Conservation (phyloP, 2,888 invertebrate species). For the Spatulosminthurus flaviceps region DNA sequence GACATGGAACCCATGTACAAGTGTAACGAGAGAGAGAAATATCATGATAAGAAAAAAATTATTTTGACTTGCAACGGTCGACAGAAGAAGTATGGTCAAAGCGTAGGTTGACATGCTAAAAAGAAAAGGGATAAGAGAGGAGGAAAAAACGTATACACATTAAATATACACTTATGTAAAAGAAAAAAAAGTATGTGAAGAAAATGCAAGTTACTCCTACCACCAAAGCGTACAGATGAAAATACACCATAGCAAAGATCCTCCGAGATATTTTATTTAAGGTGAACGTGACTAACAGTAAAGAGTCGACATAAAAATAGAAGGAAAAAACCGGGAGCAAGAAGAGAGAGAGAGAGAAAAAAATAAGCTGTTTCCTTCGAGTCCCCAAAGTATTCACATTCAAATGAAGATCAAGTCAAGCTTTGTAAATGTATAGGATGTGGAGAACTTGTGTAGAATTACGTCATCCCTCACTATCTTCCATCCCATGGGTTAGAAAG, state of each 20-base stretch:
- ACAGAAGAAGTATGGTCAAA: not conserved
- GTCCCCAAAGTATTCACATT: conserved; percentile 22
- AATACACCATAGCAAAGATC: not conserved
- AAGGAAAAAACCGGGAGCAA: conserved; percentile 30
- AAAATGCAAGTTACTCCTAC: not conserved
- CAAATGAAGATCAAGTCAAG: conserved; percentile 37
- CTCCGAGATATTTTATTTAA: conserved; percentile 15
- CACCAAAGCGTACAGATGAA: not conserved
- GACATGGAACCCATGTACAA: not conserved
- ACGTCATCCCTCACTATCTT: conserved; percentile 20
- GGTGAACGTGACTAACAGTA: conserved; percentile 23
- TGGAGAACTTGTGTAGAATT: not conserved
- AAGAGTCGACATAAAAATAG: conserved; percentile 36
- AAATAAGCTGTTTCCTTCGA: conserved; percentile 8
- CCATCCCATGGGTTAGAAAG: too few species aligned
- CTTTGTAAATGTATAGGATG: conserved; percentile 3
- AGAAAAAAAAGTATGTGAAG: not conserved
- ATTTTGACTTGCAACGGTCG: conserved; percentile 4
- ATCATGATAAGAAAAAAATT: not conserved
- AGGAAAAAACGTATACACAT: not conserved
- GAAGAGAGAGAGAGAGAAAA: too few species aligned
- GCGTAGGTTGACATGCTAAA: not conserved
- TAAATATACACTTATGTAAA: not conserved
- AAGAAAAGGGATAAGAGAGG: not conserved
- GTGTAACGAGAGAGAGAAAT: not conserved